Conservation (phyloP, 2,888 invertebrate species). For the Trichopoda pennipes region DNA sequence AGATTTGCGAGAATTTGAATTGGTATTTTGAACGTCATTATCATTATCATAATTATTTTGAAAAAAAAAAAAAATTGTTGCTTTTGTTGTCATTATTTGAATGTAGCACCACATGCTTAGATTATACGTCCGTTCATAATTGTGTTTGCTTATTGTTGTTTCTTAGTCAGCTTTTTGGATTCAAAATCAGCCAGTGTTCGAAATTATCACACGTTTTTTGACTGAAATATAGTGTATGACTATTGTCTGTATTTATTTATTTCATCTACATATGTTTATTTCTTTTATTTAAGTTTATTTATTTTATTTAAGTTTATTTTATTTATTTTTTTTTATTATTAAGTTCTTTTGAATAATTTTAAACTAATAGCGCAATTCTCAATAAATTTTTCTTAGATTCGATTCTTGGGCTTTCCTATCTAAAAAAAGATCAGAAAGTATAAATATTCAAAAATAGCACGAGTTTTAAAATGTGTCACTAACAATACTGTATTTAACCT, state of each 20-base stretch:
- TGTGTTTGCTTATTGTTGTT: slow-evolving; percentile 30
- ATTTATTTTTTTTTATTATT: slow-evolving; percentile 17
- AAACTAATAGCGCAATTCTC: slow-evolving; percentile 50
- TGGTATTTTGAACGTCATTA: slow-evolving; percentile 35
- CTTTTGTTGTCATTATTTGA: slow-evolving; percentile 26
- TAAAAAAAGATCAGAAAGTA: too few species aligned
- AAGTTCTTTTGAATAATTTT: slow-evolving; percentile 21
- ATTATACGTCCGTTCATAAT: slow-evolving; percentile 7
- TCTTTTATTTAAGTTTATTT: neutral
- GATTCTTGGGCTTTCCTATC: too few species aligned
- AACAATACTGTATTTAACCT: too few species aligned
- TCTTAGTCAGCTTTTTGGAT: slow-evolving; percentile 17
- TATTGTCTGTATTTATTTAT: slow-evolving; percentile 37
- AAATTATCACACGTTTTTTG: slow-evolving; percentile 38
- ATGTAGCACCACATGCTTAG: slow-evolving; percentile 59
- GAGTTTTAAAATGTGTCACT: too few species aligned
- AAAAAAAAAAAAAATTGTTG: slow-evolving; percentile 49
- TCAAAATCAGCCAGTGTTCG: slow-evolving; percentile 37
- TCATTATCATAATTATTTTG: slow-evolving; percentile 38
- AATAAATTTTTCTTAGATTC: slow-evolving; percentile 31
- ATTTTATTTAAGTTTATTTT: too few species aligned
- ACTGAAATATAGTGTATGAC: slow-evolving; percentile 45
- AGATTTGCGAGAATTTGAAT: slow-evolving; percentile 8
- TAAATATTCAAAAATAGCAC: too few species aligned
- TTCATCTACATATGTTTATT: neutral